Evolutionary conservation across 2,888 invertebrate species (phyloP), one percentile per base, ranked within the genome.

Genomic region (Sinohyriopsis cumingii): DNA sequence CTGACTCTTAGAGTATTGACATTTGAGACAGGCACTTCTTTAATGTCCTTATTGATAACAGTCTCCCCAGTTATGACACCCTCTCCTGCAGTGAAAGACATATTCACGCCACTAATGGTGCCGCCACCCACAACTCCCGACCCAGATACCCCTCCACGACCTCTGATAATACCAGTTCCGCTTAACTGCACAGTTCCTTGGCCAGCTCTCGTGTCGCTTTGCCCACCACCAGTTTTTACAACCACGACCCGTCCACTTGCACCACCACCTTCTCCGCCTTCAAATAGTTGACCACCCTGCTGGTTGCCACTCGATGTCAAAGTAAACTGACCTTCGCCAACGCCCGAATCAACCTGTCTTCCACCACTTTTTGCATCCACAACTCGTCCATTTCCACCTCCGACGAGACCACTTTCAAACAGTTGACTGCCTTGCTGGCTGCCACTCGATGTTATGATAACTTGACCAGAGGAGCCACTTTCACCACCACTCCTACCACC

Each of bases 31-130:
- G 61, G 59, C 1, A 69, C 73, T 53, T 54, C 55, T 59, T 28
- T 45, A 5, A 56, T 33, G 4, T 55, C 45, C 3, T 45, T 72
- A 63, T 73, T 69, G 19, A 72, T 65, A 0, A 73, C 72, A 4
- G 68, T 75, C 1, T 73, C 73, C 1, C 77, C 71, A 5, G 73
- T 73, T 6, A 76, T 62, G 59, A 71, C 68, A 15, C 45, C 45
- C 45, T 45, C 45, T 45, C 45, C 45, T 45, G 45, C 45, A 45
- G 1, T 45, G 45, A 45, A 45, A 15, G 45, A 45, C 45, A 45
- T 45, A 45, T 45, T 45, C 3, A 45, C 45, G 0, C 56, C 64
- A 54, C 55, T 56, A 20, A 28, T 24, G 20, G 63, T 53, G 6
- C 28, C 20, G 4, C 66, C 59, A 22, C 28, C 61, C 5, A 55